Evolutionary conservation across 2,888 invertebrate genomes (phyloP), one percentile per base, ranked within the genome.

Genomic region (Isotomurus palustris): DNA sequence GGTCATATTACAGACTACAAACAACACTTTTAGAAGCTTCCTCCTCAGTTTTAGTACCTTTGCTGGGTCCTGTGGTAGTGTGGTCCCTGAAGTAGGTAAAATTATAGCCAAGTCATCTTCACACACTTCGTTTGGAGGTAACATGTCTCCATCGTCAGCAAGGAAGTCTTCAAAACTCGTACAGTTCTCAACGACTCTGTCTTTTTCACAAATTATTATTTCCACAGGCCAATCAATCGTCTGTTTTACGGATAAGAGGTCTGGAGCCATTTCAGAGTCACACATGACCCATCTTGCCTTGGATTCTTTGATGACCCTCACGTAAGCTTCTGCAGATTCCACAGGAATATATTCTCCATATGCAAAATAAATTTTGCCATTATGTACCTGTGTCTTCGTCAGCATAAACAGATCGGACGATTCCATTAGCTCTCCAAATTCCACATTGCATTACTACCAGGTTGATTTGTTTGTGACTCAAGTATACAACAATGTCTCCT

Each of bases 361-460:
- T 6, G 22, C n/a, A 44, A 19, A 5, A 44, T 6, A 22, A 6
- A 24, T 44, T 22, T 44, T 6, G 44, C 44, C 44, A 8, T 10
- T 19, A 14, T 24, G 32, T 32, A 66, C 64, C 63, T 45, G 55
- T 58, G 19, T 61, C 62, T 40, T 69, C 69, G 21, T 67, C 69
- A 1, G 65, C 58, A 50, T 69, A 69, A 2, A 58, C 40, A 0
- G 65, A 60, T 25, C 69, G 32, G n/a, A 60, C 49, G 3, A 60
- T 28, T 3, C 65, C 69, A 52, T 69, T 69, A 3, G 64, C 65
- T 14, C 60, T 28, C 69, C 67, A 69, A 28, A 69, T 66, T 22
- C 69, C 69, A 14, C 32, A 53, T 1, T 64, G 38, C n/a, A 69
- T 29, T 2, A 59, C 10, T 14, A 60, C 44, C 3, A 60, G 48